These are phyloP conservation scores for Equus przewalskii DNA, from an alignment of 2,113 vertebrate species.

Conservation along the genomic window DNA sequence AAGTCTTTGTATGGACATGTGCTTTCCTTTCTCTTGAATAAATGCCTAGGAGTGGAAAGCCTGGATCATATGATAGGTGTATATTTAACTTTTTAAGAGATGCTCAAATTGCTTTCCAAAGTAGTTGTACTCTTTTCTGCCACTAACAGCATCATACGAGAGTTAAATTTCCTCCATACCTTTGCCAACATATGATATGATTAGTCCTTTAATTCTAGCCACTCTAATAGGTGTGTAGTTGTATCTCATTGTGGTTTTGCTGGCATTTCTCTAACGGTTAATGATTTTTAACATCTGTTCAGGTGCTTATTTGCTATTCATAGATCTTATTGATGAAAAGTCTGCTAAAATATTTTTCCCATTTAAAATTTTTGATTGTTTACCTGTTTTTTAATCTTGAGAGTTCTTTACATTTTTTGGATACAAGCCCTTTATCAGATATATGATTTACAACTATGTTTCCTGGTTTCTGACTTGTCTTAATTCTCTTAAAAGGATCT, in stretches of 20 bases:
- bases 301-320: neutral
- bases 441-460: neutral
- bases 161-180: neutral
- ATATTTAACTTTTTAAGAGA: neutral
- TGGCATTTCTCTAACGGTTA: neutral
- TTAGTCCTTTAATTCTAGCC: neutral
- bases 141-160: neutral
- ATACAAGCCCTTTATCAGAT: neutral
- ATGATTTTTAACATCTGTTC: constrained; percentile 2
- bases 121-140: neutral
- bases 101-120: neutral
- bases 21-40: neutral
- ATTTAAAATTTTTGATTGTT: neutral
- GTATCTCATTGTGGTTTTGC: neutral
- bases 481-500: neutral
- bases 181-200: neutral
- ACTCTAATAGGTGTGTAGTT: neutral
- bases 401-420: neutral
- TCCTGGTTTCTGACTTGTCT: neutral
- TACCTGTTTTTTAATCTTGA: neutral
- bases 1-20: neutral
- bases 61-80: neutral
- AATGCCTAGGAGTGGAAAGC: neutral
- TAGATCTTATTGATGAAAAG: neutral
- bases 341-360: neutral